phyloP scores from a whole-genome alignment of 2,797 vertebrate species.

The Falco columbarius region DNA sequence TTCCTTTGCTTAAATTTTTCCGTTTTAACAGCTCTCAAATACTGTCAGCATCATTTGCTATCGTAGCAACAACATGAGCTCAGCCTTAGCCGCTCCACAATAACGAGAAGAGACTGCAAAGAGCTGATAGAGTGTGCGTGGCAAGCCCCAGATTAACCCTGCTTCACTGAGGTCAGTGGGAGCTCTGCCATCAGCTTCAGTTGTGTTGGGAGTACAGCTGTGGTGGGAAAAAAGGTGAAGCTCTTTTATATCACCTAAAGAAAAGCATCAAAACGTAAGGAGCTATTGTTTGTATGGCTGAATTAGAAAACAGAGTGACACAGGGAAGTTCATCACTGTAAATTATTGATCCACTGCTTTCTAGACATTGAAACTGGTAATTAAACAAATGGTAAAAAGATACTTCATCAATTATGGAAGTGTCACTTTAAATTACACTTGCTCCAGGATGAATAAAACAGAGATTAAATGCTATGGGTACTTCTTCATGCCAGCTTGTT shows the following conservation, averaged over 20 bases:
- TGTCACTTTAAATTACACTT: constrained; percentile 69
- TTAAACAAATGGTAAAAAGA: constrained; percentile 68
- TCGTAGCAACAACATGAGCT: not conserved
- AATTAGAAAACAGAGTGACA: not conserved
- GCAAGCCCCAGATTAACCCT: not conserved
- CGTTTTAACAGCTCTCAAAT: not conserved
- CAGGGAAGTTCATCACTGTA: constrained; percentile 20
- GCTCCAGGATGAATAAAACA: constrained; percentile 39
- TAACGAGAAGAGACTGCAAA: not conserved
- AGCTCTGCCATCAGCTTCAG: not conserved
- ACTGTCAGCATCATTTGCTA: not conserved
- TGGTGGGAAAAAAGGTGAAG: not conserved
- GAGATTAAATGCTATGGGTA: not conserved
- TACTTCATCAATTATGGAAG: constrained; percentile 67
- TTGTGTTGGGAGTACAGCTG: not conserved
- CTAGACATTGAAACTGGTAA: constrained; percentile 65
- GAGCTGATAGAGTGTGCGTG: not conserved
- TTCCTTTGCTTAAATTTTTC: not conserved
- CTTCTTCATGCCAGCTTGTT: not conserved
- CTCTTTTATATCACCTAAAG: not conserved
- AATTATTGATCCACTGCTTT: constrained; percentile 68
- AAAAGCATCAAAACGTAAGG: not conserved
- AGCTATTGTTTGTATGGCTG: not conserved
- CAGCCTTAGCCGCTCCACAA: not conserved
- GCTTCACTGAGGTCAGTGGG: not conserved